These are phyloP conservation scores for Lordiphosa andalusiaca DNA, from an alignment of 2,888 invertebrate genomes.

Conservation along the genomic window DNA sequence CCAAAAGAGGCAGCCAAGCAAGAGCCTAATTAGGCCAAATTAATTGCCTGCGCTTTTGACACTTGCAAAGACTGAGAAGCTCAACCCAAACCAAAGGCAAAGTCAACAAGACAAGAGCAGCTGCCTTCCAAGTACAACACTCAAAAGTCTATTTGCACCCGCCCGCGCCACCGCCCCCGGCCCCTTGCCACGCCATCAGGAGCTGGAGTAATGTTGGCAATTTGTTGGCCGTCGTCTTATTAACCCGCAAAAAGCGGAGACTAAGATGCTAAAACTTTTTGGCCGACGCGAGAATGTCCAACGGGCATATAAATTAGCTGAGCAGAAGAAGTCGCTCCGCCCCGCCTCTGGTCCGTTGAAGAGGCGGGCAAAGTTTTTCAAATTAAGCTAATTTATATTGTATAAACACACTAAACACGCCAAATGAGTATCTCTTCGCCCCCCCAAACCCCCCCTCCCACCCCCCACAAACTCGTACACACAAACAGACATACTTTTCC, in stretches of 20 bases:
- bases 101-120: slow-evolving; percentile 57
- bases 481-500: slow-evolving; percentile 16
- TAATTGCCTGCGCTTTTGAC: slow-evolving; percentile 74
- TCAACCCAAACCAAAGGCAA: slow-evolving; percentile 18
- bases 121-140: slow-evolving; percentile 51
- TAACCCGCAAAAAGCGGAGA: slow-evolving; percentile 61
- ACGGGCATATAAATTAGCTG: slow-evolving; percentile 74
- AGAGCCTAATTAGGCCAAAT: slow-evolving; percentile 71
- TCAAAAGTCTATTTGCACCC: slow-evolving; percentile 66
- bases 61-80: slow-evolving; percentile 56
- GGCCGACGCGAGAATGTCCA: slow-evolving; percentile 70
- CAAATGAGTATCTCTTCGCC: slow-evolving; percentile 54
- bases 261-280: slow-evolving; percentile 64
- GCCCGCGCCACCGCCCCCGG: neutral
- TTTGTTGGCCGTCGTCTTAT: slow-evolving; percentile 67
- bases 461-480: too few relatives aligned
- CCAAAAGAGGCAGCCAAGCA: slow-evolving; percentile 51
- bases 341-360: neutral
- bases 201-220: slow-evolving; percentile 68
- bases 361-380: slow-evolving; percentile 63
- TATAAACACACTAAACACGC: slow-evolving; percentile 72
- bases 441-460: too few relatives aligned
- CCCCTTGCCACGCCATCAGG: too few relatives aligned
- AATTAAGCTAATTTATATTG: slow-evolving; percentile 75
- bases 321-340: slow-evolving; percentile 46